A percentile compares a stretch with the other conserved stretches of the same genome.
These are phyloP conservation scores for Vulpes lagopus DNA, from an alignment of 2,113 vertebrate species.

Conservation along the genomic window DNA sequence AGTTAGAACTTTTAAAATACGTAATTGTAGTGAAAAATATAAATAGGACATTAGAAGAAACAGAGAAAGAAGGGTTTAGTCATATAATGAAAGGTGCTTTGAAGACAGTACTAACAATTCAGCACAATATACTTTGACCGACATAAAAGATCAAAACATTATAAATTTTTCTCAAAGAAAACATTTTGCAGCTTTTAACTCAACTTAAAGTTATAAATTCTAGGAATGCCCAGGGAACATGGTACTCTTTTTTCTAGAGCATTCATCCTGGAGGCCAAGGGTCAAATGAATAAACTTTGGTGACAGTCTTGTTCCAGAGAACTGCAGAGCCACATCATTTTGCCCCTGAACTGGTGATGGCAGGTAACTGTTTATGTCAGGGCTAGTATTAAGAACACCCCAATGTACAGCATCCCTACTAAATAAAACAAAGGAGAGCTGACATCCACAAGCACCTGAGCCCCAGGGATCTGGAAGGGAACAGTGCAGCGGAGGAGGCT, in stretches of 20 bases:
- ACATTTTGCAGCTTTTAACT: constrained; percentile 56
- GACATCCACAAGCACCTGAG: neutral
- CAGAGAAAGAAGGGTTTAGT: constrained; percentile 67
- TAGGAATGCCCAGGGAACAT: neutral
- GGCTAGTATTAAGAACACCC: neutral
- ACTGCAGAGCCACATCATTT: neutral
- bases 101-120: constrained; percentile 49
- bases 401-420: neutral
- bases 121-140: neutral
- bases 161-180: constrained; percentile 44
- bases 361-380: neutral
- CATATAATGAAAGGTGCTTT: constrained; percentile 47
- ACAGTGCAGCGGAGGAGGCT: neutral
- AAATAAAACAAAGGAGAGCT: constrained; percentile 12
- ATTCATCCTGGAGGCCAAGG: constrained; percentile 40
- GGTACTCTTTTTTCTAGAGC: neutral
- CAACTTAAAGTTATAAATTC: neutral
- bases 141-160: constrained; percentile 54
- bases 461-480: neutral
- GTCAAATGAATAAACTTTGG: neutral
- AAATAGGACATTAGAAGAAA: constrained; percentile 71
- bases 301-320: neutral
- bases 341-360: neutral
- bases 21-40: constrained; percentile 57
- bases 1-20: constrained; percentile 53